Evolutionary conservation across 2,888 invertebrate species (phyloP).

Genomic region (Conops quadrifasciatus): DNA sequence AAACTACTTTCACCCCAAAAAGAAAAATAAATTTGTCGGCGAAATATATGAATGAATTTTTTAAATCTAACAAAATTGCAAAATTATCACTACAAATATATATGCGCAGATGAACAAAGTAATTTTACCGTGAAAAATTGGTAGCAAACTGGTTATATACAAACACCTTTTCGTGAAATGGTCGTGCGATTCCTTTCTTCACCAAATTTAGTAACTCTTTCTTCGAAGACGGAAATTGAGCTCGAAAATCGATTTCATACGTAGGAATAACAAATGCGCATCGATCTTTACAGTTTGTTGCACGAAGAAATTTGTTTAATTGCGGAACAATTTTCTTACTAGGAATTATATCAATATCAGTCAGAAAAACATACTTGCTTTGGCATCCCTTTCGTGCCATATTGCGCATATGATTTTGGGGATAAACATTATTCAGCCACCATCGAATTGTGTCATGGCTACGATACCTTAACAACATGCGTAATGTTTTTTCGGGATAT

Average conservation of each 20-base stretch:
- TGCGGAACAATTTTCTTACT: slow-evolving; percentile 76
- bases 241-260: slow-evolving; percentile 83
- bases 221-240: slow-evolving; percentile 83
- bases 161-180: slow-evolving; percentile 91
- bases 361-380: slow-evolving; percentile 80
- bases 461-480: slow-evolving; percentile 70
- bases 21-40: too few species aligned
- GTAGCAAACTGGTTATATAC: slow-evolving; percentile 92
- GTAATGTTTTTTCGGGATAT: slow-evolving; percentile 73
- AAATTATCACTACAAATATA: too few species aligned
- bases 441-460: slow-evolving; percentile 74
- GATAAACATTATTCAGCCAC: slow-evolving; percentile 81
- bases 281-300: slow-evolving; percentile 68
- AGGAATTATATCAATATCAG: slow-evolving; percentile 89
- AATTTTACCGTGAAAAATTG: slow-evolving; percentile 79
- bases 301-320: slow-evolving; percentile 75
- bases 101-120: too few species aligned
- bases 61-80: too few species aligned
- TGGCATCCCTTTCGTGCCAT: slow-evolving; percentile 86
- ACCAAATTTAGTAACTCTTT: slow-evolving; percentile 79
- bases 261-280: slow-evolving; percentile 93
- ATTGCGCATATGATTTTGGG: slow-evolving; percentile 89
- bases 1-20: not conserved
- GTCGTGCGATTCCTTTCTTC: slow-evolving; percentile 82
- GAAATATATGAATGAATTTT: too few species aligned